A percentile compares a stretch with the other conserved stretches of the same genome.
phyloP scores from a whole-genome alignment of 2,113 vertebrate genomes.

The Suricata suricatta region DNA sequence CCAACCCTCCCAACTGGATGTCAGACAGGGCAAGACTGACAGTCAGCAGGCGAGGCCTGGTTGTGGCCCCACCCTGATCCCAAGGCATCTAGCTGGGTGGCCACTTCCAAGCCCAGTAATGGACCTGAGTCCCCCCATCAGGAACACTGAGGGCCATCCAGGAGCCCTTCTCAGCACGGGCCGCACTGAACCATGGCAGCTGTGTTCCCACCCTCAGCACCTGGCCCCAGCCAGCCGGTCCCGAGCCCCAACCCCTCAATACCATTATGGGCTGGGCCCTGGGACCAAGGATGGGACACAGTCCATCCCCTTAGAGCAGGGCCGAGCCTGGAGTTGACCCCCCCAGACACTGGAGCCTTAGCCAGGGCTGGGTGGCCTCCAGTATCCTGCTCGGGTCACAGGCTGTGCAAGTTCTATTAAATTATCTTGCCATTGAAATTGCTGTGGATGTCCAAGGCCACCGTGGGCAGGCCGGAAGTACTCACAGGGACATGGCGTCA shows the following conservation, averaged over 20 bases:
- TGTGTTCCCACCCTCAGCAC: not conserved
- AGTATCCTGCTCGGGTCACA: too few relatives aligned
- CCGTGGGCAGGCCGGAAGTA: not conserved
- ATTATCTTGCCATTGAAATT: not conserved
- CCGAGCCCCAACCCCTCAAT: not conserved
- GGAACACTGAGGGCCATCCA: not conserved
- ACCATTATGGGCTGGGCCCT: not conserved
- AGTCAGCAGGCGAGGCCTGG: not conserved
- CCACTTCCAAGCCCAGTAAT: not conserved
- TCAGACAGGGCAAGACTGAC: not conserved
- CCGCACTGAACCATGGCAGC: not conserved
- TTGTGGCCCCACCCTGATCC: not conserved
- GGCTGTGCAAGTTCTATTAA: not conserved
- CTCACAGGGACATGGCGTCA: not conserved
- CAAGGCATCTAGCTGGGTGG: not conserved
- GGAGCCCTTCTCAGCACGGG: not conserved
- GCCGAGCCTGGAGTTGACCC: not conserved
- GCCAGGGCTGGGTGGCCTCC: not conserved
- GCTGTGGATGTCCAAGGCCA: not conserved
- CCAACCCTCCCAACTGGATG: not conserved
- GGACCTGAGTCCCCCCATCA: not conserved
- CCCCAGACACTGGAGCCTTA: not conserved
- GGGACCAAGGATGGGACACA: not conserved
- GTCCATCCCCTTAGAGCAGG: rapidly evolving
- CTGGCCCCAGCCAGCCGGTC: not conserved